A percentile compares a stretch with the other conserved stretches of the same genome.
Conservation (phyloP, 1,140 invertebrate genomes). For the Zaprionus taronus region DNA sequence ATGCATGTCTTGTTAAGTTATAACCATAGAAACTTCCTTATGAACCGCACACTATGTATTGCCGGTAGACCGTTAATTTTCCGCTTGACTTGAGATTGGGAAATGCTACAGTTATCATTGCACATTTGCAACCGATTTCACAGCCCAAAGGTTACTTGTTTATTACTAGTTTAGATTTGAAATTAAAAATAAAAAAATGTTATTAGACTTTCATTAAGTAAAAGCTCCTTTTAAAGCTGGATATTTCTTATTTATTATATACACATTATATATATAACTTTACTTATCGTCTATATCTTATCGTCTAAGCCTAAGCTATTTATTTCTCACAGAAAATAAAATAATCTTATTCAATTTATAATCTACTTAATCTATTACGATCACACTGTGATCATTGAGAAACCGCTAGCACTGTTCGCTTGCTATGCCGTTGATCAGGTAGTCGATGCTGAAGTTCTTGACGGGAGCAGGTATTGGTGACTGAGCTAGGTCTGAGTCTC, state of each 20-base stretch:
- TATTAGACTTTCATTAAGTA: neutral
- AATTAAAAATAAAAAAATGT: no score
- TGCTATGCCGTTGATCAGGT: constrained; percentile 52
- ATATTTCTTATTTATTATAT: neutral
- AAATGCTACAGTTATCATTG: constrained; percentile 11
- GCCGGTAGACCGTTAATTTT: constrained; percentile 38
- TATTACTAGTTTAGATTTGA: neutral
- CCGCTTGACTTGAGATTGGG: constrained; percentile 47
- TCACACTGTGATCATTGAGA: constrained; percentile 26
- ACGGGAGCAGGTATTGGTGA: constrained; percentile 2
- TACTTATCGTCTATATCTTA: neutral
- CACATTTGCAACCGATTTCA: neutral
- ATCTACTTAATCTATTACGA: neutral
- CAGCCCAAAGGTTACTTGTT: neutral
- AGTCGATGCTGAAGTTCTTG: constrained; percentile 70
- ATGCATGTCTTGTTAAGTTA: neutral
- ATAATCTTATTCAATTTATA: neutral
- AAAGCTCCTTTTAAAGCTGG: no score
- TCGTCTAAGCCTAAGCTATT: neutral
- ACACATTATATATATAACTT: neutral
- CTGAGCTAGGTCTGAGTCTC: neutral
- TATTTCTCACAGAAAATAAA: constrained; percentile 41
- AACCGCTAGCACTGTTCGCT: constrained; percentile 34
- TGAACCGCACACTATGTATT: constrained; percentile 29
- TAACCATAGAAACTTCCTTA: constrained; percentile 54